Conservation (phyloP, 2,888 invertebrate genomes). For the Drosophila affinis region DNA sequence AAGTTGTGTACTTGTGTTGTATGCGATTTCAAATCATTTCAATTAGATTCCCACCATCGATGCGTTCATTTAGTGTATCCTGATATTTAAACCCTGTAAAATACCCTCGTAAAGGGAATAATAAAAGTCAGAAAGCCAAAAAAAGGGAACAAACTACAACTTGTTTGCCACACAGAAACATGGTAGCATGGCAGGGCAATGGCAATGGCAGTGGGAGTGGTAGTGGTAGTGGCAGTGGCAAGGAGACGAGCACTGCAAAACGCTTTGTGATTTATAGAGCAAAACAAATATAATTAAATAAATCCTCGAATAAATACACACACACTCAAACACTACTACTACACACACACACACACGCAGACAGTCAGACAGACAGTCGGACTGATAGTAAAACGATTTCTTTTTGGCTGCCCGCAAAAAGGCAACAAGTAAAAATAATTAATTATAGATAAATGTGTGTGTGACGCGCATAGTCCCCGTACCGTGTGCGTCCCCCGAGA, state of each 20-base stretch:
- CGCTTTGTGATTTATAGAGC: conserved; percentile 41
- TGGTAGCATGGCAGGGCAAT: neutral
- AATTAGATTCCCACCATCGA: neutral
- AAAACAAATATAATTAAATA: conserved; percentile 49
- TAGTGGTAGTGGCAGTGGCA: neutral
- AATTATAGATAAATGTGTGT: conserved; percentile 72
- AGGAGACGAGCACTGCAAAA: conserved; percentile 10
- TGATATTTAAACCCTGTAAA: neutral
- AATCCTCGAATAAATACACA: conserved; percentile 40
- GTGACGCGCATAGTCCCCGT: conserved; percentile 43
- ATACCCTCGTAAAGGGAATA: neutral
- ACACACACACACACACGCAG: neutral
- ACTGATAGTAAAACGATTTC: conserved; percentile 29
- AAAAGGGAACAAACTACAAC: neutral
- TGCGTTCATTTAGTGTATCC: neutral
- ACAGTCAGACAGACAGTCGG: neutral
- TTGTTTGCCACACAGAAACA: neutral
- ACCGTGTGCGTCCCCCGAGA: neutral
- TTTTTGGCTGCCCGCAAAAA: conserved; percentile 41
- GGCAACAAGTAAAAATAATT: conserved; percentile 64
- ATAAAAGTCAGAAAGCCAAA: neutral
- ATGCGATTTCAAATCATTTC: no score
- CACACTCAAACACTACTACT: conserved; percentile 2
- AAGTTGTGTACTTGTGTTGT: neutral
- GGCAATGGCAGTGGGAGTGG: no score